Evolutionary conservation across 2,888 invertebrate genomes (phyloP).

Genomic region (Ormyrus pomaceus): DNA sequence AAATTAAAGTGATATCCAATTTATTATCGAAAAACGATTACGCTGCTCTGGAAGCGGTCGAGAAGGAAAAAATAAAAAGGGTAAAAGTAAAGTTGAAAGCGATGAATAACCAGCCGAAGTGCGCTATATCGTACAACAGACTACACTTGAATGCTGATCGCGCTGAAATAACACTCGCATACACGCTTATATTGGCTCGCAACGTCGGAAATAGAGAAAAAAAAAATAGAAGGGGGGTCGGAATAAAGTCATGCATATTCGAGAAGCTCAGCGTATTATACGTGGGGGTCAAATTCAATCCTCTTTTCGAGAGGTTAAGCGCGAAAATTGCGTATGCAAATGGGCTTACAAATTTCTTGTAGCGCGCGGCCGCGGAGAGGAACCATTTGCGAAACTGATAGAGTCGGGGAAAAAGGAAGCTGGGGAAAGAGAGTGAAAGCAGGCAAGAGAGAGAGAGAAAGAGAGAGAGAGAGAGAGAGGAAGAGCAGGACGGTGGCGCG

Average conservation of each 20-base stretch:
- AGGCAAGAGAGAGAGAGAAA: slow-evolving; percentile 7
- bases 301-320: slow-evolving; percentile 68
- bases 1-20: slow-evolving; percentile 46
- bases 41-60: background rate
- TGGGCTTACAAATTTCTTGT: slow-evolving; percentile 64
- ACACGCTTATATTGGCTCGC: slow-evolving; percentile 58
- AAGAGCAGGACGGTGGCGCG: no score
- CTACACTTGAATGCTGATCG: slow-evolving; percentile 45
- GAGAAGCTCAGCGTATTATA: slow-evolving; percentile 52
- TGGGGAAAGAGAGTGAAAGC: background rate
- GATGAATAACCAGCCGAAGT: slow-evolving; percentile 48
- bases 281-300: slow-evolving; percentile 65
- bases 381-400: slow-evolving; percentile 48
- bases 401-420: background rate
- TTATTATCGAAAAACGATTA: slow-evolving; percentile 59
- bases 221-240: slow-evolving; percentile 55
- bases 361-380: background rate
- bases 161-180: background rate
- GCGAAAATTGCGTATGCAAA: slow-evolving; percentile 70
- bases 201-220: slow-evolving; percentile 49
- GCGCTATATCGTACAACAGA: slow-evolving; percentile 10
- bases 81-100: slow-evolving; percentile 17
- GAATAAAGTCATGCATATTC: slow-evolving; percentile 63
- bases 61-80: slow-evolving; percentile 7
- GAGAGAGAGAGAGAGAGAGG: background rate